A percentile compares a stretch with the other conserved stretches of the same genome.
Conservation (phyloP, 2,113 vertebrate genomes). For the Ophthalmolycus amberensis region DNA sequence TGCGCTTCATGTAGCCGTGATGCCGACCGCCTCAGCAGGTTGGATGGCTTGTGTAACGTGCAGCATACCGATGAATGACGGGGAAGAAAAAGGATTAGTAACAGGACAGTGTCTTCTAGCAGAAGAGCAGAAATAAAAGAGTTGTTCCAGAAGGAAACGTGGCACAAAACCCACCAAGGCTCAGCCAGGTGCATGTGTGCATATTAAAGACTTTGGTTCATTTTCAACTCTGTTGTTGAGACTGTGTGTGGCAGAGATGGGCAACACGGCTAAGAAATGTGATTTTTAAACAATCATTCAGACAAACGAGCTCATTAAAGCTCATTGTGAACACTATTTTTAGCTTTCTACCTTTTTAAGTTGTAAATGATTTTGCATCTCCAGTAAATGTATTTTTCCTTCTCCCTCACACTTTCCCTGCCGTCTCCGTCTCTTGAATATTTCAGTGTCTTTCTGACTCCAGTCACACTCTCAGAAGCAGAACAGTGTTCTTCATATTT, state of each 20-base stretch:
- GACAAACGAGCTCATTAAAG: neutral
- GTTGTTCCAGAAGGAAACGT: neutral
- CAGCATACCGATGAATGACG: slow-evolving; percentile 15
- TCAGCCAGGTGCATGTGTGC: neutral
- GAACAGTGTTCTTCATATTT: slow-evolving; percentile 37
- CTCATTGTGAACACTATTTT: no score
- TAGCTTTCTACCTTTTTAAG: neutral
- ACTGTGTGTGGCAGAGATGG: neutral
- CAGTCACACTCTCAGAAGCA: neutral
- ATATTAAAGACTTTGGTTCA: neutral
- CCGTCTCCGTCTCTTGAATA: neutral
- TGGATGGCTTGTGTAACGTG: slow-evolving; percentile 28
- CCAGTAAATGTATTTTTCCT: neutral
- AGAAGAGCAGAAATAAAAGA: neutral
- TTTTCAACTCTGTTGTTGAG: neutral
- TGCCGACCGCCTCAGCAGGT: slow-evolving; percentile 19
- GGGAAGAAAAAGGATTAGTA: neutral
- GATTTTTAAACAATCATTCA: neutral
- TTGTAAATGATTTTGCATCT: neutral
- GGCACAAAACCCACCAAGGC: neutral
- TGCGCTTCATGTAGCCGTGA: slow-evolving; percentile 15
- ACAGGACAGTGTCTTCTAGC: neutral
- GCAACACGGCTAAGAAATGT: neutral
- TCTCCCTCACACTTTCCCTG: neutral
- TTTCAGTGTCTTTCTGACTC: neutral